Evolutionary conservation across 1,140 invertebrate genomes (phyloP), one percentile per base, ranked within the genome.

Genomic region (Philaenus spumarius): DNA sequence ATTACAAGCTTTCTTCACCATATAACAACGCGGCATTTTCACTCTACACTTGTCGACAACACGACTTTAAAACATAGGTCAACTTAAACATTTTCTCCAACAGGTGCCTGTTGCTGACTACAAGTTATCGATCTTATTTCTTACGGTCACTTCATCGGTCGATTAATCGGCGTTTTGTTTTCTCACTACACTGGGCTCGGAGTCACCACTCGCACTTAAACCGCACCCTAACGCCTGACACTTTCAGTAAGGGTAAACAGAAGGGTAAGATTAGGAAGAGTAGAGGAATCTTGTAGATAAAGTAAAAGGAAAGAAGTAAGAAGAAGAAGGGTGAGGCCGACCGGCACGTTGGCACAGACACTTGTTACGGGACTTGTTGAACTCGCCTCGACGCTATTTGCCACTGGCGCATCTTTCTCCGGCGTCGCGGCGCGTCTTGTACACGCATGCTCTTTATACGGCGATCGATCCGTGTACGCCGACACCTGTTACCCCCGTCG

Each of bases 1-100:
- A 72, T 76, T 77, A 74, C 75, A 76, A 37, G 75, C 69, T 60
- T 79, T 79, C 68, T 78, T 79, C 57, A 78, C 77, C 77, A 78
- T 78, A 58, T 79, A 79, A 63, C 77, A 78, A 26, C 77, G 75
- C 60, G 77, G 77, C 77, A 78, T 67, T 20, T 37, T 62, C 7
- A 14, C 34, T 30, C n/a, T n/a, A n/a, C 55, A 17, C 43, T 6
- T 12, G 2, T 2, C 17, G 35, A 34, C 47, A 47, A 22, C 11
- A 17, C 15, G n/a, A 51, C 20, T 26, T 23, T 55, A 45, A 54
- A 55, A 57, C 47, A 40, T 26, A 20, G 5, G 26, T 42, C 42
- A 46, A 35, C 37, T 43, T 19, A 15, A 23, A 23, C 30, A 17
- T 15, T 53, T 19, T 40, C 9, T 17, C 39, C 52, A 43, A 52